Evolutionary conservation across 2,888 invertebrate species (phyloP), one percentile per base, ranked within the genome.

Genomic region (Ichneumoninae sp.): DNA sequence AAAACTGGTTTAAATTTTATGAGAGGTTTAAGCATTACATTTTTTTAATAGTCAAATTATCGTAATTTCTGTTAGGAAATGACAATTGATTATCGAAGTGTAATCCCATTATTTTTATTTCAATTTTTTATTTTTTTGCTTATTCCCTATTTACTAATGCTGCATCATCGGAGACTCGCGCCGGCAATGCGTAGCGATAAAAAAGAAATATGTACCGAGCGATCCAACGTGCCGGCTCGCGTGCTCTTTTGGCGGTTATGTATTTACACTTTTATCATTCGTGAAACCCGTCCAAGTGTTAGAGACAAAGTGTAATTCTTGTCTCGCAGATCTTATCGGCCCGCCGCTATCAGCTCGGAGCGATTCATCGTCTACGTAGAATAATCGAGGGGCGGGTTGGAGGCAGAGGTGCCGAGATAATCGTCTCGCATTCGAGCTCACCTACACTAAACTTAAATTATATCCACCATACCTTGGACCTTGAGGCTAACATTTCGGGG

Each of bases 281-380:
- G 30, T 19, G 36, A 47, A 71, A 71, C 40, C 13, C 52, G 26
- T 10, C 60, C 44, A 52, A 33, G 71, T 36, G 40, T 36, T 26
- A 36, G 36, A 63, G 30, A 52, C 71, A 69, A 60, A 63, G 78
- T 83, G 84, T 68, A 69, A 78, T 77, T 76, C 82, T 52, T n/a
- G 73, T 84, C 74, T 82, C 44, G 73, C 79, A 79, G 44, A 81
- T 86, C 82, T 81, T 84, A 71, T 86, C 82, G 82, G 44, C 40
- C 19, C 77, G 60, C 16, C 69, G 78, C 63, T 78, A 75, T 82
- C 79, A 73, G 82, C 13, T n/a, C 30, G 30, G 44, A 47, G 63
- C 74, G 60, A 74, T 63, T 74, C 44, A 47, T 63, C 74, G 74
- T 74, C 47, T 60, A n/a, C 44, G 47, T 47, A 47, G 26, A 44